Evolutionary conservation across 2,113 vertebrate species (phyloP).

Genomic region (Thinocorus orbignyianus): DNA sequence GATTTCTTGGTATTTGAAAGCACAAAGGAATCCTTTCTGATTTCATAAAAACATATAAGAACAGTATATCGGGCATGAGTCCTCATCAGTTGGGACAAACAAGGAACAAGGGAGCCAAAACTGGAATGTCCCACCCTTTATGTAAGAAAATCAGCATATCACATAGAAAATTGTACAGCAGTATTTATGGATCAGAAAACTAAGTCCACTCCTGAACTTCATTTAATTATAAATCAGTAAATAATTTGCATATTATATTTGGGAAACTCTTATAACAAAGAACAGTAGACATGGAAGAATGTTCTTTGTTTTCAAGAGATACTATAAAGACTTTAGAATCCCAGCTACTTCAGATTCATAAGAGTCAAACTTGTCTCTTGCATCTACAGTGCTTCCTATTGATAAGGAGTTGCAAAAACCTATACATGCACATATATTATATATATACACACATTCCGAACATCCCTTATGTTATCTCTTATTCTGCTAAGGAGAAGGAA

Average conservation of each 20-base stretch:
- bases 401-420: neutral
- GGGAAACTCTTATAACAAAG: neutral
- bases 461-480: neutral
- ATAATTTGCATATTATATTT: neutral
- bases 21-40: neutral
- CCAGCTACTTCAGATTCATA: neutral
- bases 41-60: neutral
- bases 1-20: neutral
- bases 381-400: neutral
- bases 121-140: neutral
- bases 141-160: neutral
- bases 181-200: neutral
- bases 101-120: neutral
- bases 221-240: neutral
- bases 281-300: neutral
- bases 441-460: neutral
- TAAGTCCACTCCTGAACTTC: neutral
- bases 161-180: neutral
- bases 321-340: neutral
- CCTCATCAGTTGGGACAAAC: neutral
- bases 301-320: neutral
- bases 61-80: neutral
- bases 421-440: no score
- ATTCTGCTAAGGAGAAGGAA: neutral
- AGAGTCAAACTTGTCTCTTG: neutral